Base-by-base conservation (phyloP, 1,140 invertebrate genomes). In the Oedothorax gibbosus region DNA sequence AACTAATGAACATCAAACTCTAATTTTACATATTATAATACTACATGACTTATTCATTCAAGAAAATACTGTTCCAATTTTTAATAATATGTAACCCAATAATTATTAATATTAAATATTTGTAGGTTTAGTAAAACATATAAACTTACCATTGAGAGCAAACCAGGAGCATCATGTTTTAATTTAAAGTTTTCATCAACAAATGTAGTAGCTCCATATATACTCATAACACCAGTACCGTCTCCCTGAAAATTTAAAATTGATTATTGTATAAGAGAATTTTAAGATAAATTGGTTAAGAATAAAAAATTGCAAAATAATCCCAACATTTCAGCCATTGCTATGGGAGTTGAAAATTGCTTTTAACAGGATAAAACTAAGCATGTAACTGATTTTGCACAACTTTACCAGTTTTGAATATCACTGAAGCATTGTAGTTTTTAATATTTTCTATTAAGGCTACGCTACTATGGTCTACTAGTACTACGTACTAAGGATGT, bases 161-260 rank as follows among this genome's bases (percentile, higher is more conserved):
- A 91, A 57, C 98, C 99, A 76, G 98, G 95, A 57, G 94, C 94
- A 88, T 96, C 95, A 91, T 99, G 99, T 91, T 97, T 98, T 12
- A 98, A 88, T 64, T 92, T 93, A 90, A 99, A 99, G 90, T 99
- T 99, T 93, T 99, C 99, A 93, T 99, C 99, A 86, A 94, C 91
- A 93, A 99, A 99, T 88, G 96, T 97, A 82, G 93, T 93, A 68
- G 96, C 96, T 65, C 96, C 96, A 91, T 99, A 99, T 87, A 99
- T 99, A 88, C 97, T 99, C 91, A 96, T 98, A 3, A 99, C 94
- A 65, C 99, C 98, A 49, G 98, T 99, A 62, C 99, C 99, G 93
- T 99, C 98, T 86, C 96, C 96, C 94, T 99, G 91, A 9, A 50
- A 14, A 85, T 93, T 92, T 35, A 35, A 35, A 35, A 35, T 2